Percentiles rank a stretch among this genome's conserved stretches.
Evolutionary conservation across 2,888 invertebrate species (phyloP).

Genomic region (Cheilosia grossa): DNA sequence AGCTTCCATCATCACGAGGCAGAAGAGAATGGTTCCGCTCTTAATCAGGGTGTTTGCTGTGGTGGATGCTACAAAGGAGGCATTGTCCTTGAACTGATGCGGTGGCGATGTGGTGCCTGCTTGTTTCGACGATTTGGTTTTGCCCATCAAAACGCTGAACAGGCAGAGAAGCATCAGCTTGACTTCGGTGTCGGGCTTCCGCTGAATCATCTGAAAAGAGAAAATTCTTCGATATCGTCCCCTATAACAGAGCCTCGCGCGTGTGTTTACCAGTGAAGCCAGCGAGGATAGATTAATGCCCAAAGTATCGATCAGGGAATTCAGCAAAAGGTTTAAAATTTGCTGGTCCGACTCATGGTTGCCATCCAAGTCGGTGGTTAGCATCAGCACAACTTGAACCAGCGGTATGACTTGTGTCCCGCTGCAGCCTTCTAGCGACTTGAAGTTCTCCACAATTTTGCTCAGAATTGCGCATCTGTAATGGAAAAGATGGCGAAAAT

Average conservation of each 20-base stretch:
- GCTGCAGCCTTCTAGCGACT: conserved; percentile 89
- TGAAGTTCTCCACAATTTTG: conserved; percentile 90
- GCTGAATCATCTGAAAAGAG: conserved; percentile 80
- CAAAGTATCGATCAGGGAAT: conserved; percentile 88
- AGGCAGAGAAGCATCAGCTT: conserved; percentile 94
- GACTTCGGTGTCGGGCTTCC: conserved; percentile 91
- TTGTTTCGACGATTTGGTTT: conserved; percentile 82
- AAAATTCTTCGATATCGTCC: not conserved
- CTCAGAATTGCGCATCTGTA: conserved; percentile 86
- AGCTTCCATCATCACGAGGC: conserved; percentile 88
- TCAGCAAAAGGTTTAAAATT: conserved; percentile 90
- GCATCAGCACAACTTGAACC: conserved; percentile 95
- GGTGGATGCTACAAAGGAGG: conserved; percentile 87
- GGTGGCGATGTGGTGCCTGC: conserved; percentile 82
- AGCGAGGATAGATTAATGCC: conserved; percentile 86
- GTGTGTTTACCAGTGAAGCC: conserved; percentile 80
- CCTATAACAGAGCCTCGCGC: not conserved
- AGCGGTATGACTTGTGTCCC: conserved; percentile 95
- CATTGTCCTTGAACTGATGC: conserved; percentile 85
- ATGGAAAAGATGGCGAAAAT: conserved; percentile 1
- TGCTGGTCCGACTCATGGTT: conserved; percentile 91
- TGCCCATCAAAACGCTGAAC: conserved; percentile 87
- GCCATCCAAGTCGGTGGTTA: conserved; percentile 94
- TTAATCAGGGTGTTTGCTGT: conserved; percentile 89
- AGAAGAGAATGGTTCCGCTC: conserved; percentile 89